Base-by-base conservation (phyloP, 2,888 invertebrate genomes). In the Psylliodes chrysocephalus region DNA sequence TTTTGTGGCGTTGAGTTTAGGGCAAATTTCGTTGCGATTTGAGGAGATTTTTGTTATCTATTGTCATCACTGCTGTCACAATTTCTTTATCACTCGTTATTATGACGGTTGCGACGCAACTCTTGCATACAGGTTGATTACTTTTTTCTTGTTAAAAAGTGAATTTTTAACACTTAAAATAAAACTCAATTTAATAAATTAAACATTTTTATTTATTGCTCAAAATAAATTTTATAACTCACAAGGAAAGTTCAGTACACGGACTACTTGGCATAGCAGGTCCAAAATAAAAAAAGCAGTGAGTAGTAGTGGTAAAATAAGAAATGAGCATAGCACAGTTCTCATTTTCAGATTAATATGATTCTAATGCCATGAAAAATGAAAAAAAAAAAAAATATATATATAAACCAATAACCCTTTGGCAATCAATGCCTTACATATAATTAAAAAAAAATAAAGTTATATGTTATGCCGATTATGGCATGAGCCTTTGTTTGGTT, bases 331-430 rank as follows among this genome's bases (percentile, higher is more conserved):
- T 22, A n/a, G n/a, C n/a, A n/a, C 30, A 35, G n/a, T 12, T 25
- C 35, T 19, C 8, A 25, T 17, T 55, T 19, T 47, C 25, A n/a
- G 49, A 55, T 17, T 28, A 54, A 33, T 53, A 63, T 8, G 35
- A 62, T 49, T 22, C 52, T 42, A 42, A 18, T 51, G 51, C n/a
- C 30, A 46, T 55, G 52, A 44, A 33, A 60, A 55, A 22, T n/a
- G n/a, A 22, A 46, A 44, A 19, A 40, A 40, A n/a, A n/a, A 22
- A 22, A 22, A 22, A 22, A 22, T 62, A n/a, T n/a, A n/a, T n/a
- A n/a, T n/a, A n/a, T 60, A 49, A 64, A 64, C 60, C 64, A 49
- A 33, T 64, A 49, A 64, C 56, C 60, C 60, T 33, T 17, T 30
- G 49, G 22, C 49, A 49, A 49, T 30, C 10, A 8, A 14, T 49